Percentiles rank a stretch among this genome's conserved stretches.
phyloP scores from a whole-genome alignment of 35 echinoderm and acorn worm genomes.

The Diadema setosum region DNA sequence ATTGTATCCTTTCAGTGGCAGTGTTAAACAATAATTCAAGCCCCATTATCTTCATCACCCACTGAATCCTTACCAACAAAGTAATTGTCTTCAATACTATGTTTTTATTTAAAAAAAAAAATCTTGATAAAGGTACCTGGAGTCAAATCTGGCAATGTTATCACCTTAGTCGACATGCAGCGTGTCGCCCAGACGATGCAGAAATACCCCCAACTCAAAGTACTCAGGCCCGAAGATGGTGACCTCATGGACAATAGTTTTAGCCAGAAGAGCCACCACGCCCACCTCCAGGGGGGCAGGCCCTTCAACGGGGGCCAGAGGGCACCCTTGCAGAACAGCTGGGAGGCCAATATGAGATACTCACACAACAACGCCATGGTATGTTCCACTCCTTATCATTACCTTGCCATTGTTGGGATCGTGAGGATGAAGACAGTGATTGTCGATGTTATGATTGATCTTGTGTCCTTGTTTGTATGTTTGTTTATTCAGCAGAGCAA shows the following conservation, averaged over 20 bases:
- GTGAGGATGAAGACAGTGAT: too few relatives aligned
- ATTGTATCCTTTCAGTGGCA: too few relatives aligned
- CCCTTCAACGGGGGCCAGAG: not conserved
- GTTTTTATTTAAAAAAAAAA: too few relatives aligned
- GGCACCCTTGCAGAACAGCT: not conserved
- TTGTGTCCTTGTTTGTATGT: too few relatives aligned
- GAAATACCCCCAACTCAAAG: not conserved
- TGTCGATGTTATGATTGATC: too few relatives aligned
- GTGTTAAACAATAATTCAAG: too few relatives aligned
- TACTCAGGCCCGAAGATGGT: not conserved
- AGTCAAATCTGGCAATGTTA: not conserved
- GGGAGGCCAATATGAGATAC: not conserved
- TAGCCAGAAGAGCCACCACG: not conserved
- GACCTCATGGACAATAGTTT: not conserved
- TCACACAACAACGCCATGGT: not conserved
- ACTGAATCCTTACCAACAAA: too few relatives aligned
- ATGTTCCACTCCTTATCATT: too few relatives aligned
- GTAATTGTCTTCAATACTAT: too few relatives aligned
- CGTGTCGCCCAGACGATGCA: not conserved
- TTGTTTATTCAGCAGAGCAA: too few relatives aligned
- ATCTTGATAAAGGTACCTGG: not conserved
- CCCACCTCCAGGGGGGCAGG: not conserved
- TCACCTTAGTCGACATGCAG: conserved; percentile 8
- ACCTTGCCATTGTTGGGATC: too few relatives aligned
- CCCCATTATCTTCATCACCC: too few relatives aligned